A percentile compares a stretch with the other conserved stretches of the same genome.
Conservation (phyloP, 2,888 invertebrate genomes). For the Eupithecia centaureata region DNA sequence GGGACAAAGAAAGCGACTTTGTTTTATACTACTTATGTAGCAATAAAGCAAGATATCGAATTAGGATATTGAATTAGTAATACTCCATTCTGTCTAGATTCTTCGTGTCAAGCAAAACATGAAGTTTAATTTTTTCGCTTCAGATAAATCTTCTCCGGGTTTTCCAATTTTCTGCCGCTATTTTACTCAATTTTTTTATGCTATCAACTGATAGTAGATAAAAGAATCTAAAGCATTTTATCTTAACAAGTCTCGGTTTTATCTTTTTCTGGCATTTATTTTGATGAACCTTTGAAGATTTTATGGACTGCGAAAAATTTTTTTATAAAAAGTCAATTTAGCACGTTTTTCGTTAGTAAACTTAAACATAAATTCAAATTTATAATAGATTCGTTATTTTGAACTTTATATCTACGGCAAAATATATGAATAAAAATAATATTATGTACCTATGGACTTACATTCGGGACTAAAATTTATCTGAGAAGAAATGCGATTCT, state of each 20-base stretch:
- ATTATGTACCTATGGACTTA: too few species aligned
- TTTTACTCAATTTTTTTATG: slow-evolving; percentile 45
- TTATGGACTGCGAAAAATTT: background rate
- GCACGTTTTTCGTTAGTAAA: slow-evolving; percentile 1
- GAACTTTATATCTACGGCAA: too few species aligned
- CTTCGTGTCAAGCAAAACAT: background rate
- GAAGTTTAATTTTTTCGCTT: slow-evolving; percentile 33
- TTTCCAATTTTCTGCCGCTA: slow-evolving; percentile 50
- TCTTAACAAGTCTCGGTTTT: slow-evolving; percentile 27
- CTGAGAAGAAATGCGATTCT: too few species aligned
- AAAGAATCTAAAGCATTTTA: slow-evolving; percentile 19
- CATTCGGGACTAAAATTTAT: too few species aligned
- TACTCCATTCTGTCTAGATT: background rate
- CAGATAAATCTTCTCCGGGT: slow-evolving; percentile 52
- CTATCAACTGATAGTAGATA: slow-evolving; percentile 10
- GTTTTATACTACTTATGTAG: too few species aligned
- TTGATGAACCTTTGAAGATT: slow-evolving; percentile 21
- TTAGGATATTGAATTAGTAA: too few species aligned
- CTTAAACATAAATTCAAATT: too few species aligned
- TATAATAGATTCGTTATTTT: too few species aligned
- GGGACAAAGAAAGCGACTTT: too few species aligned
- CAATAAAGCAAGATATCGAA: too few species aligned
- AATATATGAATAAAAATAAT: too few species aligned
- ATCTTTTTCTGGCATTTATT: slow-evolving; percentile 22
- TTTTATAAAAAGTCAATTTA: background rate